phyloP scores from a whole-genome alignment of 2,797 vertebrate species.

The Esox masquinongy region DNA sequence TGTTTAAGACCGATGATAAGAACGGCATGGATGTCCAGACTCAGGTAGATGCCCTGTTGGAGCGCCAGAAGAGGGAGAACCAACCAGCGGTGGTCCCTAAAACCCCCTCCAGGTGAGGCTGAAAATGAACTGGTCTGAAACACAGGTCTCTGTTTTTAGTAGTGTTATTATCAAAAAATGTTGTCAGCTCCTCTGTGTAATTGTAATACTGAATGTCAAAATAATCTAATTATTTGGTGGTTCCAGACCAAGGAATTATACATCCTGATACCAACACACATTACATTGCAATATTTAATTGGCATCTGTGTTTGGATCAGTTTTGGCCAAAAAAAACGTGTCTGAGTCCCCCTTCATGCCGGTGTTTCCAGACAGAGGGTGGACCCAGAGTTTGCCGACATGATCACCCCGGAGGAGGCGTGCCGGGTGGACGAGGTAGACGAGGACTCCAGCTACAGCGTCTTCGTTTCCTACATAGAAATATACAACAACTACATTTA shows the following conservation, averaged over 20 bases:
- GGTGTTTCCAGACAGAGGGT: constrained; percentile 76
- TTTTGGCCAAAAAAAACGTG: too few relatives aligned
- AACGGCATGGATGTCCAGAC: constrained; percentile 93
- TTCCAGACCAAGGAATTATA: too few relatives aligned
- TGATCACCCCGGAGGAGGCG: constrained; percentile 85
- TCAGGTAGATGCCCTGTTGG: constrained; percentile 90
- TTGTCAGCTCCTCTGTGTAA: too few relatives aligned
- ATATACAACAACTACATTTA: constrained; percentile 99
- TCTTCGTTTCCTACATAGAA: constrained; percentile 97
- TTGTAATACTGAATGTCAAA: too few relatives aligned
- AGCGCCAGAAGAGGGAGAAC: constrained; percentile 88
- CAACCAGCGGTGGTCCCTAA: constrained; percentile 69
- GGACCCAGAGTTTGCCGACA: constrained; percentile 93
- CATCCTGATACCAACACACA: too few relatives aligned
- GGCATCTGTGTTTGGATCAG: too few relatives aligned
- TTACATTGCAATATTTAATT: too few relatives aligned
- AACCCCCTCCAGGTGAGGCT: constrained; percentile 57
- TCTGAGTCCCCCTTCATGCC: too few relatives aligned
- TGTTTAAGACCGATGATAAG: constrained; percentile 95
- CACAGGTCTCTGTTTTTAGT: too few relatives aligned
- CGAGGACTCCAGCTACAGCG: constrained; percentile 90
- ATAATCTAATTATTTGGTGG: too few relatives aligned
- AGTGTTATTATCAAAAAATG: too few relatives aligned
- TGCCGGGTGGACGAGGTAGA: constrained; percentile 84
- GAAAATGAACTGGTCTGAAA: too few relatives aligned